Evolutionary conservation across 2,888 invertebrate species (phyloP).

Genomic region (Xanthorhoe designata): DNA sequence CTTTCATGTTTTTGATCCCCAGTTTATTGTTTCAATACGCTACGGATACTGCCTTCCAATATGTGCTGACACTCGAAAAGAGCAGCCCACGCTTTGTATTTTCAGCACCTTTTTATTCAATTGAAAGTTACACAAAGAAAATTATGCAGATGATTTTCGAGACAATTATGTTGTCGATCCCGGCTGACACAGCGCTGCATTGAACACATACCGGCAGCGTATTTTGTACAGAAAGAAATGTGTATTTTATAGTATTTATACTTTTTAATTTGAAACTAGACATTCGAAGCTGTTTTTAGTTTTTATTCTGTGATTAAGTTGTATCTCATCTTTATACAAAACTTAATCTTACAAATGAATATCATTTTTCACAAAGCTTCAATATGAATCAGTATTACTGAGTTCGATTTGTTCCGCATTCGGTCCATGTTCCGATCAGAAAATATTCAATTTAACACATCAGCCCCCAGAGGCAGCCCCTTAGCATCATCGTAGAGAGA

Average conservation of each 20-base stretch:
- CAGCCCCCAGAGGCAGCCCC: neutral
- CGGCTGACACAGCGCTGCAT: neutral
- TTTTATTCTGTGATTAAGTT: no score
- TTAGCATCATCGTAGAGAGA: neutral
- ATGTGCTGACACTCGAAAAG: neutral
- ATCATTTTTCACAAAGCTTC: no score
- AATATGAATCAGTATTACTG: no score
- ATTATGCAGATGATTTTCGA: slow-evolving; percentile 14
- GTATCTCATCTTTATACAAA: no score
- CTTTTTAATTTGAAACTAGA: no score
- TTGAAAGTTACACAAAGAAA: slow-evolving; percentile 10
- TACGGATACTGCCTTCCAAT: neutral
- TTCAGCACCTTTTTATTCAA: slow-evolving; percentile 5
- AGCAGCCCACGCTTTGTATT: slow-evolving; percentile 2
- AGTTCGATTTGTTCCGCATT: no score
- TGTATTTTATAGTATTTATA: no score
- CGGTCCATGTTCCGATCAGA: no score
- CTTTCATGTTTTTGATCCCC: slow-evolving; percentile 1
- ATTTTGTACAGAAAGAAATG: neutral
- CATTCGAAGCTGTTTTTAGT: no score
- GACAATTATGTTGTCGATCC: slow-evolving; percentile 4
- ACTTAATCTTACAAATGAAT: no score
- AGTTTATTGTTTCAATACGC: slow-evolving; percentile 1
- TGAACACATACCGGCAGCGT: neutral
- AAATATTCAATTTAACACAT: neutral